Conservation (phyloP, 2,113 vertebrate genomes). For the Dicaeum eximium region DNA sequence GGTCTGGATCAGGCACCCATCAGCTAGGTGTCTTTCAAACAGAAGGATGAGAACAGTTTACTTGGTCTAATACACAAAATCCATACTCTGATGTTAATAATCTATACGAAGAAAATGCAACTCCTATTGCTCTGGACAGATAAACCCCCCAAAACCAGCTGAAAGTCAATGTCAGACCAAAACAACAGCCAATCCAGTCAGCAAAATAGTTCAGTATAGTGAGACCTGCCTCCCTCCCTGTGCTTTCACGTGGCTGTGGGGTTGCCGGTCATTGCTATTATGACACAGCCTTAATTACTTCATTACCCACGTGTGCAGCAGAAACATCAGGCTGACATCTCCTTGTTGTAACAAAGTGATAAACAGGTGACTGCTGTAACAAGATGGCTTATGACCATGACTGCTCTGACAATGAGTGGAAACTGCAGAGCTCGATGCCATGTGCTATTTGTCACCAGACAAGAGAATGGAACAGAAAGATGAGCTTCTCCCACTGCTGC, state of each 20-base stretch:
- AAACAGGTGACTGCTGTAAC: neutral
- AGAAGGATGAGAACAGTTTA: neutral
- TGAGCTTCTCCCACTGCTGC: neutral
- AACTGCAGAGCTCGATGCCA: neutral
- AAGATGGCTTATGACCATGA: neutral
- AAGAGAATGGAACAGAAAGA: neutral
- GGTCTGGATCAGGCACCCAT: neutral
- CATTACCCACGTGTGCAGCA: neutral
- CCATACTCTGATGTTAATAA: neutral
- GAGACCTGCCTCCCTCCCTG: neutral
- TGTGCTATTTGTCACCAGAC: neutral
- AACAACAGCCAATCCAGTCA: neutral
- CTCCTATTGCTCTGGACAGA: neutral
- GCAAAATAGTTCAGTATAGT: neutral
- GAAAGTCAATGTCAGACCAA: neutral
- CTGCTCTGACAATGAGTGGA: neutral
- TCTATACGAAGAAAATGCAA: neutral
- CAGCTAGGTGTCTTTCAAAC: neutral
- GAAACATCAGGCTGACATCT: neutral
- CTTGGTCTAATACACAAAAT: neutral
- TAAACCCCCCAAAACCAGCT: neutral
- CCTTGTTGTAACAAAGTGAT: neutral
- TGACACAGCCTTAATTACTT: neutral
- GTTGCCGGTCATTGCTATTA: neutral
- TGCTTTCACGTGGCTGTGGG: fast-evolving